These are phyloP conservation scores for Dipodomys spectabilis DNA, from an alignment of 2,113 vertebrate species.

Conservation along the genomic window DNA sequence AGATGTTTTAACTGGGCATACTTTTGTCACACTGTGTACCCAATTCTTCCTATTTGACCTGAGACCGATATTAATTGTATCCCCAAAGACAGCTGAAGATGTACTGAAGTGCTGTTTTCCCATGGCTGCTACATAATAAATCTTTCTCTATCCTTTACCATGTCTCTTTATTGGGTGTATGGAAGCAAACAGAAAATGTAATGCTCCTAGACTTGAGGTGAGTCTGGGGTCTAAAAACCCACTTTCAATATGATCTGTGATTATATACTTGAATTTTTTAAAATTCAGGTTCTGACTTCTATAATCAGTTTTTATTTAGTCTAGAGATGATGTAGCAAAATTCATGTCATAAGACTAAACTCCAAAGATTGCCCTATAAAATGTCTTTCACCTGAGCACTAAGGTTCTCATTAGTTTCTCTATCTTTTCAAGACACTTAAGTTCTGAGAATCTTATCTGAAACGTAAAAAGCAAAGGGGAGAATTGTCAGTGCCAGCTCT, in stretches of 20 bases:
- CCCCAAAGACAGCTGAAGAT: too few species aligned
- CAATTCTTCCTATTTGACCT: too few species aligned
- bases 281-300: conserved; percentile 38
- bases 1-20: too few species aligned
- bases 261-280: conserved; percentile 30
- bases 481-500: background rate
- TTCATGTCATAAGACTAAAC: conserved; percentile 58
- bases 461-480: conserved; percentile 2
- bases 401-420: conserved; percentile 46
- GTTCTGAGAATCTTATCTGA: conserved; percentile 56
- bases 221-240: too few species aligned
- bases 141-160: too few species aligned
- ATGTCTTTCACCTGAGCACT: conserved; percentile 31
- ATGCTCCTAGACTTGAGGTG: too few species aligned
- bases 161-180: too few species aligned
- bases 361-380: conserved; percentile 63
- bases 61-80: too few species aligned
- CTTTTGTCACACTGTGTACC: too few species aligned
- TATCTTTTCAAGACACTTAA: background rate
- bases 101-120: too few species aligned
- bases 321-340: conserved; percentile 58
- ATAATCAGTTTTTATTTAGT: conserved; percentile 52
- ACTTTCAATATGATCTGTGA: background rate
- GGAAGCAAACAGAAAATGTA: too few species aligned
- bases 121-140: too few species aligned